Conservation (phyloP, 1,140 invertebrate genomes). For the Sycophila sp. region DNA sequence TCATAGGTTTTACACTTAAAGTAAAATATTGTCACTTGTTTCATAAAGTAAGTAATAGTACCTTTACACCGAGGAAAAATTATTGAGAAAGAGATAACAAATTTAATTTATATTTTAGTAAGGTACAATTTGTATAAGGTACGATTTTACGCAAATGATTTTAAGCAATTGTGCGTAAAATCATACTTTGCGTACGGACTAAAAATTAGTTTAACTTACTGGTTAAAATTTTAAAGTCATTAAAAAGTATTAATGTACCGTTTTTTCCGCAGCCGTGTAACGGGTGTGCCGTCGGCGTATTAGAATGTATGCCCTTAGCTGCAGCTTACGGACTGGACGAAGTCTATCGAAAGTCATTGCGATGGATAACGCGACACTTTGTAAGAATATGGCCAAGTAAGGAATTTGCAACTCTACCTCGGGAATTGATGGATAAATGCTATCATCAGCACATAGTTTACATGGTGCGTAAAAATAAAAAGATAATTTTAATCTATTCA, state of each 20-base stretch:
- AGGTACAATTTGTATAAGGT: no score
- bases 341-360: constrained; percentile 83
- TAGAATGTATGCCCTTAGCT: constrained; percentile 84
- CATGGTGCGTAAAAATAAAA: constrained; percentile 68
- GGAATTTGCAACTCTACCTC: constrained; percentile 81
- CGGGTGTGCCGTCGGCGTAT: constrained; percentile 79
- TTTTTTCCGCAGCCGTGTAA: constrained; percentile 85
- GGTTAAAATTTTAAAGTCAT: no score
- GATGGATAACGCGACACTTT: constrained; percentile 88
- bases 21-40: constrained; percentile 92
- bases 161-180: no score
- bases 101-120: no score
- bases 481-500: no score
- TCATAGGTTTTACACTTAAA: constrained; percentile 86
- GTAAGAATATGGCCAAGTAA: constrained; percentile 87
- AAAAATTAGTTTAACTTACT: no score
- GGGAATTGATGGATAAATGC: constrained; percentile 83
- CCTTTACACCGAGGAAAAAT: not conserved
- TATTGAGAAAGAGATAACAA: not conserved
- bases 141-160: no score
- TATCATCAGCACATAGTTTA: constrained; percentile 83
- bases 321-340: constrained; percentile 88
- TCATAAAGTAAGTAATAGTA: constrained; percentile 73
- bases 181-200: no score
- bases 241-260: no score